Percentiles rank a stretch among this genome's conserved stretches.
Evolutionary conservation across 1,140 invertebrate species (phyloP).

Genomic region (Parasteatoda tepidariorum): DNA sequence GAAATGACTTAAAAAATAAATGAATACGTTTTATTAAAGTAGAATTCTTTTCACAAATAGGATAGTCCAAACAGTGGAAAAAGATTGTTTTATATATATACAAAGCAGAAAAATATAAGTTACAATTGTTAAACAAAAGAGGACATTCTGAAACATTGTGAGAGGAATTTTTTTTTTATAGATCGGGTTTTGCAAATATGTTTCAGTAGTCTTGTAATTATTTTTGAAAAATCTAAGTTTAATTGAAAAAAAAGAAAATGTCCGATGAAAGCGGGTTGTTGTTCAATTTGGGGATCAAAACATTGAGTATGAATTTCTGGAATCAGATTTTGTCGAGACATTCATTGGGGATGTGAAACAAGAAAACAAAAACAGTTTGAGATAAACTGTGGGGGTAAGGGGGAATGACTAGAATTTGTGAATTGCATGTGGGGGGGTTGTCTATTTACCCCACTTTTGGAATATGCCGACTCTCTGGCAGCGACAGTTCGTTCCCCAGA

Average conservation of each 20-base stretch:
- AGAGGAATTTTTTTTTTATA: no score
- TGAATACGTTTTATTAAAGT: neutral
- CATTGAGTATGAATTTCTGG: neutral
- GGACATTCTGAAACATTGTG: no score
- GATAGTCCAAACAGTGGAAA: neutral
- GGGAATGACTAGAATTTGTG: neutral
- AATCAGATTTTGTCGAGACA: neutral
- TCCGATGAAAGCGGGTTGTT: neutral
- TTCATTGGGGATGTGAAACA: neutral
- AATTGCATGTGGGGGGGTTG: neutral
- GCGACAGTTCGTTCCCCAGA: constrained; percentile 90
- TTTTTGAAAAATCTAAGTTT: neutral
- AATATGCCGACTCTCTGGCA: constrained; percentile 90
- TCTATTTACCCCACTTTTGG: constrained; percentile 77
- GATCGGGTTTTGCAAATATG: no score
- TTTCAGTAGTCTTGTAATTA: neutral
- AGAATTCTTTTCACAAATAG: neutral
- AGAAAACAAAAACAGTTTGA: neutral
- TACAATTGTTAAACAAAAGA: neutral
- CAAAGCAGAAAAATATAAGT: neutral
- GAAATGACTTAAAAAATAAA: neutral
- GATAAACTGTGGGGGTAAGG: neutral
- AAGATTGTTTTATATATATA: neutral
- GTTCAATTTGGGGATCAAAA: neutral
- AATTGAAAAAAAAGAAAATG: neutral